Conservation (phyloP, 2,113 vertebrate species). For the Spilogale gracilis region DNA sequence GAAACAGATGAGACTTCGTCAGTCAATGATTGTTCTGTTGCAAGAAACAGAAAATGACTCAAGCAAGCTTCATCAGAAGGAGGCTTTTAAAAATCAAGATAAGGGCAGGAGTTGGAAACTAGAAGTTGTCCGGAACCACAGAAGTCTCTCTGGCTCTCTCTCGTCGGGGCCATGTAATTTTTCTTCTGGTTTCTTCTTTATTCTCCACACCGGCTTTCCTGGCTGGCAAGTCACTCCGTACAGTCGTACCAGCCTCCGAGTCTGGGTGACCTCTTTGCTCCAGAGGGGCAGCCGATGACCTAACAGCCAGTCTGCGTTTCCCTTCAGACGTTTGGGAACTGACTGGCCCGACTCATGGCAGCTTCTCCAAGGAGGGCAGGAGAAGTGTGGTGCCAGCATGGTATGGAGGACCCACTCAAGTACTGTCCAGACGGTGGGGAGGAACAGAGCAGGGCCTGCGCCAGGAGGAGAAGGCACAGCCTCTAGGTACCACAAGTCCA, state of each 20-base stretch:
- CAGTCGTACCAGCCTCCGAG: too few species aligned
- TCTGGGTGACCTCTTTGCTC: not conserved
- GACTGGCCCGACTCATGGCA: not conserved
- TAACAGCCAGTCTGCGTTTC: not conserved
- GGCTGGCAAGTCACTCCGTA: not conserved
- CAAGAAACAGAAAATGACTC: slow-evolving; percentile 28
- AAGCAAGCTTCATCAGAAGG: not conserved
- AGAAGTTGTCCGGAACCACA: not conserved
- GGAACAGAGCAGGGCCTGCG: not conserved
- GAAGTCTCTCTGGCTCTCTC: not conserved
- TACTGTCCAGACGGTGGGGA: not conserved
- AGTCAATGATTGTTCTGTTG: not conserved
- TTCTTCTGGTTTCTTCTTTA: not conserved
- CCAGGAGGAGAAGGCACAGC: not conserved
- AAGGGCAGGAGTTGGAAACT: not conserved
- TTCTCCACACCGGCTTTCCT: not conserved
- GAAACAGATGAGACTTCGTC: not conserved
- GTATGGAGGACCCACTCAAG: not conserved
- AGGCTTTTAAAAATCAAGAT: not conserved
- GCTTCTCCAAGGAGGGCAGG: not conserved
- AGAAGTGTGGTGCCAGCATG: rapidly evolving
- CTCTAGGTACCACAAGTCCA: rapidly evolving
- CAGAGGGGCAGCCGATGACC: not conserved
- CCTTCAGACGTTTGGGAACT: not conserved
- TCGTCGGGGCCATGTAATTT: not conserved